Conservation (phyloP, 2,113 vertebrate genomes). For the Daubentonia madagascariensis region DNA sequence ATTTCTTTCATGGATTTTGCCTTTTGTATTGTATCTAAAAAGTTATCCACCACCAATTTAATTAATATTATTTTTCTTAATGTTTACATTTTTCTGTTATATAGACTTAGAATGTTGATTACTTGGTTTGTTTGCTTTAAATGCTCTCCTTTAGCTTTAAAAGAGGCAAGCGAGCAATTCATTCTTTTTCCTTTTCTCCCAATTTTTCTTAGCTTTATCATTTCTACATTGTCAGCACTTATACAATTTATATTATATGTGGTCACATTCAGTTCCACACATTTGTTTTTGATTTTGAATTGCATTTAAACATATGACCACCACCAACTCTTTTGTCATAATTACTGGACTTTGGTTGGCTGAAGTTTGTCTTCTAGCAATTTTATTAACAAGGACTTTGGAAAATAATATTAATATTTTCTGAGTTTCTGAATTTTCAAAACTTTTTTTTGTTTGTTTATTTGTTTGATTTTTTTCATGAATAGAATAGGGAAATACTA, state of each 20-base stretch:
- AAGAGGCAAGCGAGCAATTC: background rate
- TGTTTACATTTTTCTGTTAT: background rate
- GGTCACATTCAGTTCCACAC: background rate
- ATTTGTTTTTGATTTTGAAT: constrained; percentile 32
- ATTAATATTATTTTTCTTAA: background rate
- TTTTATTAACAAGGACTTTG: background rate
- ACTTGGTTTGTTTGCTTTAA: background rate
- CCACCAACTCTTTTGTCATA: background rate
- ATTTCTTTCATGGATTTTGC: background rate
- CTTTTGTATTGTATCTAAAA: background rate
- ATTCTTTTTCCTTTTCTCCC: background rate
- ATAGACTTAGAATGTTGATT: background rate
- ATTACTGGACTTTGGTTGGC: background rate
- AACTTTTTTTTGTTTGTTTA: background rate
- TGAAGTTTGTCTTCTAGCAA: background rate
- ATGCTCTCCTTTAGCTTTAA: background rate
- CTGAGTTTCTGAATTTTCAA: background rate
- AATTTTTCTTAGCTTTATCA: background rate
- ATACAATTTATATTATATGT: background rate
- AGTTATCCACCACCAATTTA: background rate
- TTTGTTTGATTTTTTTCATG: background rate
- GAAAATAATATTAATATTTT: background rate
- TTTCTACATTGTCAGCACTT: background rate
- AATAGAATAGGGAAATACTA: background rate
- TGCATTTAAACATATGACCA: background rate